Evolutionary conservation across 2,888 invertebrate species (phyloP), one percentile per base, ranked within the genome.

Genomic region (Stictocephala bisonia): DNA sequence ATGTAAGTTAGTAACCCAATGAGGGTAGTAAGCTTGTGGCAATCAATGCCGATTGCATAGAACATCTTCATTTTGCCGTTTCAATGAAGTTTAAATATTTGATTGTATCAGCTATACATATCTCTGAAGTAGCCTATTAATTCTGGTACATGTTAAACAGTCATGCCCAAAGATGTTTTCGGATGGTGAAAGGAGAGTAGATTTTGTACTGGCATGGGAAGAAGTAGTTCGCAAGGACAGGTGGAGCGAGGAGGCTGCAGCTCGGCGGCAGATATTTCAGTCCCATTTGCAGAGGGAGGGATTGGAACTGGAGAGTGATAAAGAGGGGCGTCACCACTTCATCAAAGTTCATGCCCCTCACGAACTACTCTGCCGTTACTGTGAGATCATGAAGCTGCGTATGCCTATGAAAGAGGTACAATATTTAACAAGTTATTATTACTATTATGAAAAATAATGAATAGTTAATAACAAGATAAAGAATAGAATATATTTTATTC

Each of bases 401-500:
- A 91, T 97, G 93, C 96, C 97, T 2, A 97, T 97, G 94, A 95
- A 92, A 88, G 92, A 91, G 87, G 90, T 93, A n/a, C n/a, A n/a
- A n/a, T n/a, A n/a, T n/a, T n/a, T n/a, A n/a, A n/a, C n/a, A n/a
- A n/a, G n/a, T n/a, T n/a, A n/a, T n/a, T n/a, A n/a, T n/a, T n/a
- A n/a, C n/a, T n/a, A n/a, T n/a, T n/a, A n/a, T n/a, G n/a, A n/a
- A n/a, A n/a, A n/a, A n/a, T n/a, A n/a, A n/a, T n/a, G n/a, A n/a
- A n/a, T n/a, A n/a, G n/a, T n/a, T n/a, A n/a, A n/a, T n/a, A n/a
- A n/a, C n/a, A n/a, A n/a, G n/a, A n/a, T n/a, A n/a, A n/a, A n/a
- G n/a, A n/a, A n/a, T n/a, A n/a, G n/a, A n/a, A n/a, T n/a, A n/a
- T n/a, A n/a, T n/a, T n/a, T n/a, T n/a, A n/a, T n/a, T n/a, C n/a